A percentile compares a stretch with the other conserved stretches of the same genome.
Conservation (phyloP, 2,113 vertebrate species). For the Leptobrachium leishanense region DNA sequence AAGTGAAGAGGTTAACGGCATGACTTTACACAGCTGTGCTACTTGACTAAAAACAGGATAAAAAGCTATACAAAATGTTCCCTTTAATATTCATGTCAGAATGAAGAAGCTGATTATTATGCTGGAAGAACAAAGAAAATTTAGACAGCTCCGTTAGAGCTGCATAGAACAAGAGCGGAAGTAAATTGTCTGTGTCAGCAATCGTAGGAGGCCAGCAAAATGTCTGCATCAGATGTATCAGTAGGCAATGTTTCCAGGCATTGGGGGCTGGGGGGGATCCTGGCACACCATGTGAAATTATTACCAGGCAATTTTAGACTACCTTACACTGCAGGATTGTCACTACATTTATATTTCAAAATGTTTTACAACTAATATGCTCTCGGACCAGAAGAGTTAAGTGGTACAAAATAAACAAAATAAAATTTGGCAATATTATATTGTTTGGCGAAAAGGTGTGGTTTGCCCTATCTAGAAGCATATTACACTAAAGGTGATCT, state of each 20-base stretch:
- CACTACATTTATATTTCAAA: too few species aligned
- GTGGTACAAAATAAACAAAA: too few species aligned
- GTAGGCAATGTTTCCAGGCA: neutral
- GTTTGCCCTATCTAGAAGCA: too few species aligned
- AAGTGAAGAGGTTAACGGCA: conserved; percentile 23
- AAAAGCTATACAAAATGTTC: conserved; percentile 52
- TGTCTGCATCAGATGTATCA: conserved; percentile 28
- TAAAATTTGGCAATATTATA: too few species aligned
- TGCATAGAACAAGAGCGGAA: conserved; percentile 59
- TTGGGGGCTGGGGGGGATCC: neutral
- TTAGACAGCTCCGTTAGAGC: conserved; percentile 63
- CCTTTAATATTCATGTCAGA: conserved; percentile 68
- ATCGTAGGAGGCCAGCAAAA: conserved; percentile 42
- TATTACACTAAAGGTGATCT: too few species aligned
- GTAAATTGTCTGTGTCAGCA: conserved; percentile 55
- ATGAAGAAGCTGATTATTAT: conserved; percentile 69
- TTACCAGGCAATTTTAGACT: neutral
- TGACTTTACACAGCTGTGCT: conserved; percentile 49
- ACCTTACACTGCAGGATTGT: too few species aligned
- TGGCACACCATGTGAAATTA: neutral
- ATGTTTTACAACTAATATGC: too few species aligned
- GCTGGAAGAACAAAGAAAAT: conserved; percentile 63
- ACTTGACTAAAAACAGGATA: conserved; percentile 50
- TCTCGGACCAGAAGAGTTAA: too few species aligned
- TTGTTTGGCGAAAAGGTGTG: too few species aligned